phyloP scores from a whole-genome alignment of 2,113 vertebrate genomes.

The Arizona elegans region DNA sequence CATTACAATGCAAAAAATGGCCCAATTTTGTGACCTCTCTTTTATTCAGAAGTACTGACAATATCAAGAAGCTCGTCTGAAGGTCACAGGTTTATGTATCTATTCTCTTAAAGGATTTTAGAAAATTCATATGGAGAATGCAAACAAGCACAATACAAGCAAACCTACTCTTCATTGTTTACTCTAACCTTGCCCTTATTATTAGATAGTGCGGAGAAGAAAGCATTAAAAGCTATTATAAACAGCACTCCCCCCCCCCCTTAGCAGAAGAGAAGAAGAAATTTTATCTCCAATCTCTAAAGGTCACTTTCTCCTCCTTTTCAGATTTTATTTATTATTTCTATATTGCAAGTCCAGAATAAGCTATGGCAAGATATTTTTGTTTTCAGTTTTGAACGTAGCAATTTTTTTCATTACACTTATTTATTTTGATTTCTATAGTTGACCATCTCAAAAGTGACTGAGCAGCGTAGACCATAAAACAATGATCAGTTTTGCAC shows the following conservation, averaged over 20 bases:
- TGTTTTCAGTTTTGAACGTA: conserved; percentile 66
- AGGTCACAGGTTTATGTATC: conserved; percentile 81
- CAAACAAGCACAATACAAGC: conserved; percentile 78
- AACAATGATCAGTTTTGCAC: background rate
- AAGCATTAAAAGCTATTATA: conserved; percentile 79
- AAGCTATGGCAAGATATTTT: conserved; percentile 71
- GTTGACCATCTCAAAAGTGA: background rate
- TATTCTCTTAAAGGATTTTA: conserved; percentile 80
- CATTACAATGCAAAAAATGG: conserved; percentile 77
- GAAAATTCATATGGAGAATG: conserved; percentile 78
- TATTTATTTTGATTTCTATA: conserved; percentile 40
- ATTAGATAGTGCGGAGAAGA: conserved; percentile 74
- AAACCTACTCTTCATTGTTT: conserved; percentile 81
- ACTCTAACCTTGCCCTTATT: conserved; percentile 80
- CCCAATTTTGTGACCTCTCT: conserved; percentile 80
- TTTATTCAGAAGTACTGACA: conserved; percentile 73
- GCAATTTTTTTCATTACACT: conserved; percentile 75
- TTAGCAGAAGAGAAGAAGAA: conserved; percentile 26
- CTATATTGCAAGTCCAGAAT: conserved; percentile 77
- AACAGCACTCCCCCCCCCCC: conserved; percentile 44
- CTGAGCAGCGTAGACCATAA: background rate
- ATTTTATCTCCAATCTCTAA: conserved; percentile 77
- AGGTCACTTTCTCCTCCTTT: conserved; percentile 81
- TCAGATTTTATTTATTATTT: conserved; percentile 77
- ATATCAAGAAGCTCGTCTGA: conserved; percentile 82